Base-by-base conservation (phyloP, 2,888 invertebrate genomes). In the Leucania comma region DNA sequence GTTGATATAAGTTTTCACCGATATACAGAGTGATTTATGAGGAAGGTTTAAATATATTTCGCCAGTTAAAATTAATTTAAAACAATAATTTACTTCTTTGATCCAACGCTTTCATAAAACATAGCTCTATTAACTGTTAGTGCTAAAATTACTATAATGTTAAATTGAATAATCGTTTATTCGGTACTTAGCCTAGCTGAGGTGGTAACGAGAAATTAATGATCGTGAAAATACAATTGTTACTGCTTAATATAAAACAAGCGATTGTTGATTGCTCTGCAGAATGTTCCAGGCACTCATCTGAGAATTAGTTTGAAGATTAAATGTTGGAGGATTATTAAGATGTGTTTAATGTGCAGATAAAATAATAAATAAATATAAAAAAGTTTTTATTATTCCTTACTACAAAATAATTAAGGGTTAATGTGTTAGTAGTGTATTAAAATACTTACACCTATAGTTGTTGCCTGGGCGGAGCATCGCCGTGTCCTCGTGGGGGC, bases 161-260 rank as follows among this genome's bases (percentile, higher is more conserved):
- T 78, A 74, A 84, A 80, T 78, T 73, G 73, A 77, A 71, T 83
- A 78, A 78, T 80, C 82, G 70, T 84, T 84, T 80, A 74, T 75
- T 75, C 68, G 75, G 9, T 48, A 29, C 68, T 80, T 66, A 80
- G 53, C 32, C 56, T 68, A 74, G 59, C 75, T 84, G 67, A 75
- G 61, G 65, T 78, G 69, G 66, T 75, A 80, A 84, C 68, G 80
- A 82, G 78, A 82, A 72, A 84, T 83, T 84, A 80, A 83, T 75
- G 75, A 61, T 69, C 56, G 72, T 26, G 20, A 59, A 71, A 83
- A 78, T 72, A 72, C 66, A 69, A 78, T 78, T 78, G 80, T 80
- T 80, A 78, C 53, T 38, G 72, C 59, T 59, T 61, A 35, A 67
- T 69, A 72, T 77, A 80, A 78, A 75, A 74, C 70, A 48, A 61